Evolutionary conservation across 2,113 vertebrate genomes (phyloP).

Genomic region (Ceyx margarethae): DNA sequence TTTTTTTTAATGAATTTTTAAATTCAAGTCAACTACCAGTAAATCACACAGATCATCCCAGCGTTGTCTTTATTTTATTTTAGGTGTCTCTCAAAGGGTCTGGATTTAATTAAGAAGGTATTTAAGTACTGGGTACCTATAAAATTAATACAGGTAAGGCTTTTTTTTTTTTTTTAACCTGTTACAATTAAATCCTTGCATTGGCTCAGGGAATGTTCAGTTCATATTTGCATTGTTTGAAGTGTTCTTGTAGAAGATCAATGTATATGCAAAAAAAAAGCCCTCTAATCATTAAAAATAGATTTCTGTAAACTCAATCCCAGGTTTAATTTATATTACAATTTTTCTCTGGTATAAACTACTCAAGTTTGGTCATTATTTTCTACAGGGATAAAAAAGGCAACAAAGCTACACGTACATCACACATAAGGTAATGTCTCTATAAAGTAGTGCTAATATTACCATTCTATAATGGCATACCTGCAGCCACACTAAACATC

Average conservation of each 20-base stretch:
- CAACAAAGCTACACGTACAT: neutral
- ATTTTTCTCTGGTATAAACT: neutral
- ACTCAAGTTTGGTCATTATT: neutral
- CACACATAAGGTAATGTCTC: neutral
- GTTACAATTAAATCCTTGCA: neutral
- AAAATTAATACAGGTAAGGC: neutral
- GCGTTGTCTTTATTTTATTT: neutral
- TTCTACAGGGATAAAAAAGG: neutral
- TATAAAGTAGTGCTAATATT: neutral
- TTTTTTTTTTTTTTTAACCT: neutral
- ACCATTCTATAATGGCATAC: neutral
- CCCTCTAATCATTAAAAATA: neutral
- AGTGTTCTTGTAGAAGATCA: neutral
- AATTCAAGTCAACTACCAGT: neutral
- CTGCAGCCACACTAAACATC: neutral
- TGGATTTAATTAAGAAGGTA: neutral
- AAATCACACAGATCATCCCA: neutral
- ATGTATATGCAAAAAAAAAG: neutral
- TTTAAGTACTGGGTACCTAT: neutral
- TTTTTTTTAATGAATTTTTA: neutral
- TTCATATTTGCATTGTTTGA: neutral
- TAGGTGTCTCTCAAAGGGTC: neutral
- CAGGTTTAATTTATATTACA: neutral
- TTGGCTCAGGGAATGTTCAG: neutral
- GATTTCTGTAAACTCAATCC: neutral